phyloP scores from a whole-genome alignment of 2,113 vertebrate species.

The Pollimyrus isidori region DNA sequence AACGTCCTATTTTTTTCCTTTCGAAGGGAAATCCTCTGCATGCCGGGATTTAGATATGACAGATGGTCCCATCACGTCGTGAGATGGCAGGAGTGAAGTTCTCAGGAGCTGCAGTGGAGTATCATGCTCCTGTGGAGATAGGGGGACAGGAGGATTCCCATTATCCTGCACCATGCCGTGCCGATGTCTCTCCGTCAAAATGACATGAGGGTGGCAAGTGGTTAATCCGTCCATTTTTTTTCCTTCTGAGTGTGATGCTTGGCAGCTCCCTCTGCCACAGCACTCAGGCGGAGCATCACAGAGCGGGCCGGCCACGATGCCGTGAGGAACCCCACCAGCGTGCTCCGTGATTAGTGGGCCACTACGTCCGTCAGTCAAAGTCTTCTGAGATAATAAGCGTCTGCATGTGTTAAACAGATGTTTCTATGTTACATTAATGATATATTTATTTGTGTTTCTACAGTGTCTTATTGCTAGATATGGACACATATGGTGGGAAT shows the following conservation, averaged over 20 bases:
- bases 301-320: not conserved
- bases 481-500: not conserved
- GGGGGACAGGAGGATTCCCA: not conserved
- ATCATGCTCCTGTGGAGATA: not conserved
- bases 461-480: not conserved
- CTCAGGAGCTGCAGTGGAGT: not conserved
- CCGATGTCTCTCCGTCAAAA: not conserved
- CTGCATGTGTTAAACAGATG: constrained; percentile 56
- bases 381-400: constrained; percentile 65
- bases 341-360: constrained; percentile 36
- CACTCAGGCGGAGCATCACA: not conserved
- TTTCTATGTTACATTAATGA: constrained; percentile 43
- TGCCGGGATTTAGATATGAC: not conserved
- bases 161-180: not conserved
- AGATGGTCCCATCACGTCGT: not conserved
- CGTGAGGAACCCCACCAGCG: constrained; percentile 25
- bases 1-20: constrained; percentile 21
- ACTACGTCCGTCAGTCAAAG: constrained; percentile 56
- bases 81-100: not conserved
- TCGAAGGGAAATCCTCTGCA: constrained; percentile 9
- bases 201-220: not conserved
- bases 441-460: not conserved
- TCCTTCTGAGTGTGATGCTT: not conserved
- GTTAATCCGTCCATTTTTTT: not conserved
- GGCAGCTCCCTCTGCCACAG: not conserved